Evolutionary conservation across 2,113 vertebrate genomes (phyloP).

Genomic region (Halichoerus grypus): DNA sequence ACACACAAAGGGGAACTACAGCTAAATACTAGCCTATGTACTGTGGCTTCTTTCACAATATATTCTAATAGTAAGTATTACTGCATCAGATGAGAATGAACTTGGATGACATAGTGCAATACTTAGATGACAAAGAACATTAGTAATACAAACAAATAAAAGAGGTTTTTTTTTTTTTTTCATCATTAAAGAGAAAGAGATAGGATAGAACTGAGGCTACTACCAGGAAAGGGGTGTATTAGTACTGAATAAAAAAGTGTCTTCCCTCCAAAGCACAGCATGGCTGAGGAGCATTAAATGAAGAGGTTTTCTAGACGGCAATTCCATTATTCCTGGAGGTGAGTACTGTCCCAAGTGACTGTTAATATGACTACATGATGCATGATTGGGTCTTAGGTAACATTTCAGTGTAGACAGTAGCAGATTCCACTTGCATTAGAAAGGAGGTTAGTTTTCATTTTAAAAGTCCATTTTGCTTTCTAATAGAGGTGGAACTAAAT

Average conservation of each 20-base stretch:
- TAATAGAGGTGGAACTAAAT: conserved; percentile 29
- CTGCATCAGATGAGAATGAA: neutral
- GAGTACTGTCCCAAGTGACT: conserved; percentile 5
- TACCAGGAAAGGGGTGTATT: neutral
- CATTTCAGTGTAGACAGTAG: conserved; percentile 27
- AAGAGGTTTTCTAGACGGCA: conserved; percentile 48
- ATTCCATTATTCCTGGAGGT: conserved; percentile 64
- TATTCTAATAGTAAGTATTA: conserved; percentile 40
- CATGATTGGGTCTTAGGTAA: conserved; percentile 5
- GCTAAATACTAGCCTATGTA: conserved; percentile 44
- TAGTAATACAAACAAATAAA: conserved; percentile 56
- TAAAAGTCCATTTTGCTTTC: conserved; percentile 51
- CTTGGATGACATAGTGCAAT: neutral
- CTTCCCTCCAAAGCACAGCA: neutral
- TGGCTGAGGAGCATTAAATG: neutral
- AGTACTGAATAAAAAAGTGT: neutral
- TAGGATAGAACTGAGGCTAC: neutral
- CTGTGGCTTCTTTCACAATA: neutral
- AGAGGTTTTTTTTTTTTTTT: neutral
- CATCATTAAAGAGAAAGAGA: neutral
- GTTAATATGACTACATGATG: neutral
- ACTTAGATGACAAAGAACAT: neutral
- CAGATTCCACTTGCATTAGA: conserved; percentile 11
- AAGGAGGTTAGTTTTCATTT: conserved; percentile 46
- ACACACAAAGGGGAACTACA: neutral